Percentiles rank a stretch among this genome's conserved stretches.
Conservation (phyloP, 2,888 invertebrate genomes). For the Drosophila barbarae region DNA sequence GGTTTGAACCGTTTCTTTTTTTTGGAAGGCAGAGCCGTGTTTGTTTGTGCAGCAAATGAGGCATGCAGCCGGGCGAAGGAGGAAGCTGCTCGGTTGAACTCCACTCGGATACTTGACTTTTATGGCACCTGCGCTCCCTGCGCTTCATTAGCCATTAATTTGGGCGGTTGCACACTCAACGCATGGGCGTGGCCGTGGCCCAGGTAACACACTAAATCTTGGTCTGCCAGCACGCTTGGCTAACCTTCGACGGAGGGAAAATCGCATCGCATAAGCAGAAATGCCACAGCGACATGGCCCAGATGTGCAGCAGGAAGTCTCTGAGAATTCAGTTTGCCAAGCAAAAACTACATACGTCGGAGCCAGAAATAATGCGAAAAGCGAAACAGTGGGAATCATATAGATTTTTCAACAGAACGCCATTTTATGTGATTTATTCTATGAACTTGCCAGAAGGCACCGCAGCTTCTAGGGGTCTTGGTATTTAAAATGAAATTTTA, state of each 20-base stretch:
- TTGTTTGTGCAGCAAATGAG: constrained; percentile 59
- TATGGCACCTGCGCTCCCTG: constrained; percentile 46
- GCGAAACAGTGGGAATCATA: constrained; percentile 3
- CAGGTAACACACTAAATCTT: constrained; percentile 38
- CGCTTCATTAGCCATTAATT: constrained; percentile 69
- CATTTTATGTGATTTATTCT: background rate
- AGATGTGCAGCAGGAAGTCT: constrained; percentile 32
- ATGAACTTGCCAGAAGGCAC: too few species aligned
- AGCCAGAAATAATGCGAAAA: background rate
- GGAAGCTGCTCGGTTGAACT: constrained; percentile 32
- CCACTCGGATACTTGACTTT: constrained; percentile 50
- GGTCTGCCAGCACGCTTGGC: constrained; percentile 43
- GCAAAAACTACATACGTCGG: constrained; percentile 6
- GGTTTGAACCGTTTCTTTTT: constrained; percentile 20
- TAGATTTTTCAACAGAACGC: background rate
- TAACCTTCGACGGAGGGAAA: constrained; percentile 34
- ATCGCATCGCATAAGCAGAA: constrained; percentile 30
- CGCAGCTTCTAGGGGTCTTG: background rate
- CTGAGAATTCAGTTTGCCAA: constrained; percentile 1
- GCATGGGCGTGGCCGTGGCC: constrained; percentile 22
- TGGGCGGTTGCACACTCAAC: constrained; percentile 33
- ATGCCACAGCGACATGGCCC: constrained; percentile 27
- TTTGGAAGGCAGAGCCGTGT: constrained; percentile 21
- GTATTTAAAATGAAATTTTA: background rate
- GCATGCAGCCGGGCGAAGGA: constrained; percentile 39